Conservation (phyloP, 37 sponge, comb jelly and placozoan genomes). For the Haliclona indistincta region DNA sequence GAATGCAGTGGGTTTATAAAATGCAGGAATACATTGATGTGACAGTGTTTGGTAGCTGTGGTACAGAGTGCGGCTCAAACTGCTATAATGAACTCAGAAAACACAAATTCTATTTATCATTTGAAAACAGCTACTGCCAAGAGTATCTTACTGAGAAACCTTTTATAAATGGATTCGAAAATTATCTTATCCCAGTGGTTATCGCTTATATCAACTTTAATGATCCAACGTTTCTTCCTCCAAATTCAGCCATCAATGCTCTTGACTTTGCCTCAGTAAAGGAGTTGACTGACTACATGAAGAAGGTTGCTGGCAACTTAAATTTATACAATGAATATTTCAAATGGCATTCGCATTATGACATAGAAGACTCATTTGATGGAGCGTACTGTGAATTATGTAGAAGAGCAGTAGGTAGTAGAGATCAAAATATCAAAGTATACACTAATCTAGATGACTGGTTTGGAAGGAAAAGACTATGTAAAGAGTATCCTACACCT, state of each 20-base stretch:
- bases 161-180: background rate
- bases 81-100: background rate
- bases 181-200: conserved; percentile 12
- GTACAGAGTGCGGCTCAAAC: background rate
- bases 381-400: background rate
- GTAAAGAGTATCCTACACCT: conserved; percentile 4
- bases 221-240: background rate
- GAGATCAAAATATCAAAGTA: too few relatives aligned
- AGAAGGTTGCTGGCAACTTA: conserved; percentile 2
- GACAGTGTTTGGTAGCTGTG: background rate
- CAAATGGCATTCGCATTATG: background rate
- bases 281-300: conserved; percentile 12
- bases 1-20: background rate
- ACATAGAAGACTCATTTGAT: background rate
- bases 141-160: conserved; percentile 26
- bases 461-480: background rate
- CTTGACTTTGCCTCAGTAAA: background rate
- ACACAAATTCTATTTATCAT: conserved; percentile 14
- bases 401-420: background rate
- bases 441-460: background rate
- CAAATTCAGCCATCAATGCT: conserved; percentile 14
- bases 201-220: background rate
- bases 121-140: conserved; percentile 7
- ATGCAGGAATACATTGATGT: background rate
- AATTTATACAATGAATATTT: conserved; percentile 15